Conservation (phyloP, 2,888 invertebrate species). For the Thereva nobilitata region DNA sequence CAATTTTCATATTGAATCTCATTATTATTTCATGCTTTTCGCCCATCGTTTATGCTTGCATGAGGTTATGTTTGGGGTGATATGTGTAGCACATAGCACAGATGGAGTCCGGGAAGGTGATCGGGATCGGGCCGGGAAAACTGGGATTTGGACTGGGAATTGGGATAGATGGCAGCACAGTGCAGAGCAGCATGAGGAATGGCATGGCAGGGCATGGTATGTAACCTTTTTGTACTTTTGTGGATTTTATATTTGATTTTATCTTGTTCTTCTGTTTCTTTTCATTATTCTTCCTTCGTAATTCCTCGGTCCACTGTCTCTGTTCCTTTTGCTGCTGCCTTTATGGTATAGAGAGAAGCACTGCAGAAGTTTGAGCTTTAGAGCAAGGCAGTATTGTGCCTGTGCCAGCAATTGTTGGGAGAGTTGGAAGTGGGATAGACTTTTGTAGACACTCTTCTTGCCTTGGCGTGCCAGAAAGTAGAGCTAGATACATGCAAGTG, state of each 20-base stretch:
- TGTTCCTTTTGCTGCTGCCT: conserved; percentile 3
- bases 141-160: background rate
- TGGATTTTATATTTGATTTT: conserved; percentile 35
- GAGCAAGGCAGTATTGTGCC: background rate
- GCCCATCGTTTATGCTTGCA: conserved; percentile 34
- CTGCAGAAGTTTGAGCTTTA: background rate
- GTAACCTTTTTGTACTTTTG: conserved; percentile 35
- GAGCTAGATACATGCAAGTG: conserved; percentile 20
- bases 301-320: conserved; percentile 21
- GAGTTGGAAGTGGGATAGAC: background rate
- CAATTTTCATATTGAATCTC: conserved; percentile 35
- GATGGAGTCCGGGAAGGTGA: conserved; percentile 5
- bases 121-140: background rate
- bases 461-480: conserved; percentile 18
- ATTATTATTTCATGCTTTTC: conserved; percentile 35
- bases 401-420: conserved; percentile 1
- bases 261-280: conserved; percentile 35
- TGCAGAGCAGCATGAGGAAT: conserved; percentile 17
- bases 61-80: conserved; percentile 30
- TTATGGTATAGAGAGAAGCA: conserved; percentile 2
- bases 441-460: background rate
- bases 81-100: conserved; percentile 23
- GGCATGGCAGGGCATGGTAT: conserved; percentile 25
- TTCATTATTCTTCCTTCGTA: conserved; percentile 28
- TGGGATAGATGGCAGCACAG: conserved; percentile 18